Evolutionary conservation across 2,113 vertebrate species (phyloP), one percentile per base, ranked within the genome.

Genomic region (Cromileptes altivelis): DNA sequence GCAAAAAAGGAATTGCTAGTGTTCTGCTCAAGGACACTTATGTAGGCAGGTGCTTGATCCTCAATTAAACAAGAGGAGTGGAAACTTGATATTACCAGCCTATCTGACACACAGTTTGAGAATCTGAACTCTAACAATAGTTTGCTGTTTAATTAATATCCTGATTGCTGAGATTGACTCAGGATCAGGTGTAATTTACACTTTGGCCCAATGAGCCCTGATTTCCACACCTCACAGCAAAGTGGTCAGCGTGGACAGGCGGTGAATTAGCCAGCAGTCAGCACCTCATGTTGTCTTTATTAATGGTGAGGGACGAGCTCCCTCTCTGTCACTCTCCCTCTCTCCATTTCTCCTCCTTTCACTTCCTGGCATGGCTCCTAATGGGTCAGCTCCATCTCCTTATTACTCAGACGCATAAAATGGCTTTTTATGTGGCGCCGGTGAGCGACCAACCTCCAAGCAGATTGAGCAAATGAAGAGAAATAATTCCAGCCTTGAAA

Each of bases 351-450:
- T 75, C 14, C 18, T 25, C 58, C 65, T n/a, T 64, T 82, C 77
- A 72, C 81, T 75, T 86, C 87, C 85, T 91, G 89, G 89, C 88
- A 75, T 8, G 15, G 70, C 42, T 88, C 86, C 87, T 92, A 94
- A 95, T 86, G 86, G 84, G 42, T 17, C 5, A 5, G 69, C 85
- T 86, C 88, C 89, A 91, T 92, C 91, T 90, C 85, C 90, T 91
- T 92, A 94, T 95, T 94, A 93, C 89, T 90, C 82, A 70, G 75
- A 81, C 25, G 82, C 85, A 89, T 90, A 91, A 93, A 94, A 91
- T 88, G 67, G 70, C 84, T 89, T 93, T 94, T 93, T 87, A 89
- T 85, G 81, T 14, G 86, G 75, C 71, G 85, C 67, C 33, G 17
- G 55, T 72, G 85, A 85, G 84, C 75, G 70, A 78, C 77, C 55